Conservation (phyloP, 1,140 invertebrate species). For the Chelonus insularis region DNA sequence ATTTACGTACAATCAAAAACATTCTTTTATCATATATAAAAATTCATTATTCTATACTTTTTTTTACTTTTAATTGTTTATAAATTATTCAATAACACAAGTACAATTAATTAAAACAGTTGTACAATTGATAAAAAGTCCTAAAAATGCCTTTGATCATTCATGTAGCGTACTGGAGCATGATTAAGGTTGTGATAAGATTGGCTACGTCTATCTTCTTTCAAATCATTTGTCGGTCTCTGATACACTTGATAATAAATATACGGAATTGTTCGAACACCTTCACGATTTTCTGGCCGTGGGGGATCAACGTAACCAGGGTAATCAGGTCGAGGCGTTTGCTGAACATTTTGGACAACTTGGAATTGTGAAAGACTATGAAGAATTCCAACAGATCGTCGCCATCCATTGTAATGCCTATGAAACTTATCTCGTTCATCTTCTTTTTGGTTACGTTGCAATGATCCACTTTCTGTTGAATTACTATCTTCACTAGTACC, state of each 20-base stretch:
- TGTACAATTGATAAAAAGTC: too few species aligned
- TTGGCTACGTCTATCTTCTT: conserved; percentile 44
- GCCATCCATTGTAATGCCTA: conserved; percentile 70
- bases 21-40: too few species aligned
- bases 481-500: conserved; percentile 72
- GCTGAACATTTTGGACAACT: conserved; percentile 50
- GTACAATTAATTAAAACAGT: too few species aligned
- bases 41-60: too few species aligned
- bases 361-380: conserved; percentile 64
- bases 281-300: background rate
- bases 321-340: conserved; percentile 49
- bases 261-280: conserved; percentile 9
- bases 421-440: conserved; percentile 64
- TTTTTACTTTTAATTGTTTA: too few species aligned
- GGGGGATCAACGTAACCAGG: conserved; percentile 35
- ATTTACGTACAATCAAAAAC: too few species aligned
- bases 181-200: conserved; percentile 49
- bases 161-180: conserved; percentile 41
- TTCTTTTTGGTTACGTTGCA: conserved; percentile 68
- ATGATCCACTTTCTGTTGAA: conserved; percentile 54
- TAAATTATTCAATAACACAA: too few species aligned
- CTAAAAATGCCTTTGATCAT: conserved; percentile 47
- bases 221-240: conserved; percentile 21
- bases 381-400: conserved; percentile 65
- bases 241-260: conserved; percentile 24